Evolutionary conservation across 2,888 invertebrate genomes (phyloP).

Genomic region (Drosophila kanekoi): DNA sequence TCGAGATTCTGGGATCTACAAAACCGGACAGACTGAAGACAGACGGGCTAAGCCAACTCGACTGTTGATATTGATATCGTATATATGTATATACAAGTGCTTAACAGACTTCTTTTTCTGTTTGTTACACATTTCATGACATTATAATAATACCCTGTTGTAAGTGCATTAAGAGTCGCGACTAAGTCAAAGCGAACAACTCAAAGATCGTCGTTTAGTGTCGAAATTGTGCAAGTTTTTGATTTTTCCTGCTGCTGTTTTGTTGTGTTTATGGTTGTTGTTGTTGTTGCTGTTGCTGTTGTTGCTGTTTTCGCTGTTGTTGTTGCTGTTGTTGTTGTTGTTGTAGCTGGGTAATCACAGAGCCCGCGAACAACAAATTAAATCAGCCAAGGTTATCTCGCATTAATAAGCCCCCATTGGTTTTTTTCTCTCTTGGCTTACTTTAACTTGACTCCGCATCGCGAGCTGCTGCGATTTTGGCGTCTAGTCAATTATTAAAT

Average conservation of each 20-base stretch:
- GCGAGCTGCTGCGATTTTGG: conserved; percentile 36
- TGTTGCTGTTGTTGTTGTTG: conserved; percentile 40
- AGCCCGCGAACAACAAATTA: conserved; percentile 71
- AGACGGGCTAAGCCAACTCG: too few species aligned
- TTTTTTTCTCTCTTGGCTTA: conserved; percentile 45
- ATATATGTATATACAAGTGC: too few species aligned
- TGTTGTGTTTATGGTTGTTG: conserved; percentile 13
- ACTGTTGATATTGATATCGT: too few species aligned
- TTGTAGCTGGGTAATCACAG: conserved; percentile 59
- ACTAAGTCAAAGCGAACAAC: conserved; percentile 23
- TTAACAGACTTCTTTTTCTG: too few species aligned
- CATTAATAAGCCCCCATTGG: conserved; percentile 77
- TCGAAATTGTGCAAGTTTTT: conserved; percentile 79
- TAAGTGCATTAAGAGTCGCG: background rate
- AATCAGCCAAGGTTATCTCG: conserved; percentile 82
- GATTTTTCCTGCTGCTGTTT: conserved; percentile 39
- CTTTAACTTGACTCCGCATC: conserved; percentile 30
- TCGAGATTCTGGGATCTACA: too few species aligned
- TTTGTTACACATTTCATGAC: too few species aligned
- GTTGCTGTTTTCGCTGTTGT: conserved; percentile 37
- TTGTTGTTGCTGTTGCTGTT: conserved; percentile 6
- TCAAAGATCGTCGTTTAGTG: conserved; percentile 74
- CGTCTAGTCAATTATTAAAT: conserved; percentile 82
- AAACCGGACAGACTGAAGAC: too few species aligned
- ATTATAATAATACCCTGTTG: too few species aligned